Evolutionary conservation across 2,797 vertebrate species (phyloP), one percentile per base, ranked within the genome.

Genomic region (Lepus townsendii): DNA sequence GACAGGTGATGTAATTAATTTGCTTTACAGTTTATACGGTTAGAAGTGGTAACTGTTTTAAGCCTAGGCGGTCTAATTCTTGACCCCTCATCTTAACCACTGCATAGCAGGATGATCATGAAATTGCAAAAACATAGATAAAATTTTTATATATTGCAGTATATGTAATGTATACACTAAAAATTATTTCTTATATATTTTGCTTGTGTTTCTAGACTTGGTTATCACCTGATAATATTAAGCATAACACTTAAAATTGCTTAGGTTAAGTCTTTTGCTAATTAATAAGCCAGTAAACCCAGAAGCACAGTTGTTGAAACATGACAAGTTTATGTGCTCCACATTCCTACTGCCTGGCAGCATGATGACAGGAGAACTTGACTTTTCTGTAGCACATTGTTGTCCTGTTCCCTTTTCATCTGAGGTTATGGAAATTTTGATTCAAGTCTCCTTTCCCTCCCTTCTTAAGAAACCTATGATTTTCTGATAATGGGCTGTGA

Each of bases 1-100:
- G 75, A 77, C 38, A 91, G 47, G 32, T n/a, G 90, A 78, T 75
- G n/a, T 78, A 79, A 83, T 88, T 89, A 83, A 79, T 86, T 90
- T 88, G 52, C 60, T 91, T 83, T 93, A 69, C 72, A 89, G 12
- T 76, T 76, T 65, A 54, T 79, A 42, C 5, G 54, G 1, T 63
- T 93, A 17, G 76, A 77, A 94, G 38, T 89, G 77, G 22, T 71
- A 90, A 72, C 69, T 93, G 47, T 42, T 65, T 63, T 80, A 86
- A 88, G 30, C 38, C 26, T 22, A 66, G 22, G 38, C 7, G 85
- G 19, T 38, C 79, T 72, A 20, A 79, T 78, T 5, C 52, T 22
- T 89, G 90, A 95, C 88, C 54, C 9, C n/a, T 60, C 65, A 7
- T 90, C 66, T 76, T 94, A 76, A 85, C 9, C 26, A 27, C 24